Evolutionary conservation across 1,140 invertebrate genomes (phyloP).

Genomic region (Steinernema feltiae): DNA sequence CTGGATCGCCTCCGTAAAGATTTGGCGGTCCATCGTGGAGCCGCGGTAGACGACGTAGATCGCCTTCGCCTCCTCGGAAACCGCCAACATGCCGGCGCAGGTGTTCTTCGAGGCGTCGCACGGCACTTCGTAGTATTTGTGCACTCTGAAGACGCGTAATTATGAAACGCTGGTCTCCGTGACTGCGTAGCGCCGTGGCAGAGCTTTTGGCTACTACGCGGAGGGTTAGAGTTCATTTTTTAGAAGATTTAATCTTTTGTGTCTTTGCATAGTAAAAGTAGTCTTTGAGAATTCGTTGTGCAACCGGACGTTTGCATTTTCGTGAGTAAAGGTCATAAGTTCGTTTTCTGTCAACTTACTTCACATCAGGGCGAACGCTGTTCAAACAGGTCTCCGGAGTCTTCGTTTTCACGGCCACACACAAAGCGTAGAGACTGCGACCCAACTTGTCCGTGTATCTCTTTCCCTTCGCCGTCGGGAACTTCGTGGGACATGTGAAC

Average conservation of each 20-base stretch:
- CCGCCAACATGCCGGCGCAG: slow-evolving; percentile 54
- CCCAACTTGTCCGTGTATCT: slow-evolving; percentile 56
- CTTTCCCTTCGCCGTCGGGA: slow-evolving; percentile 46
- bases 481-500: slow-evolving; percentile 53
- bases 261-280: no score
- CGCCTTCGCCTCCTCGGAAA: slow-evolving; percentile 56
- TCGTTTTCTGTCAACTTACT: slow-evolving; percentile 33
- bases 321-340: slow-evolving; percentile 4
- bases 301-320: no score
- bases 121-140: slow-evolving; percentile 54
- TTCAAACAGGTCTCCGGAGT: slow-evolving; percentile 46
- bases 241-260: no score
- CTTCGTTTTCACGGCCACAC: slow-evolving; percentile 43
- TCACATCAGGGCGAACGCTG: slow-evolving; percentile 52
- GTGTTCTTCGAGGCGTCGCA: slow-evolving; percentile 51
- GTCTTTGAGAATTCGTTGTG: no score
- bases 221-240: no score
- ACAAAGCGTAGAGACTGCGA: slow-evolving; percentile 50
- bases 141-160: slow-evolving; percentile 48
- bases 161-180: no score
- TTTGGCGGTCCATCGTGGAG: slow-evolving; percentile 49
- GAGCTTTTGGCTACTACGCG: no score
- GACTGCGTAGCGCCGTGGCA: no score
- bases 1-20: slow-evolving; percentile 52
- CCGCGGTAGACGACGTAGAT: slow-evolving; percentile 55